phyloP scores from a whole-genome alignment of 2,797 vertebrate species.

The Tragelaphus eurycerus region DNA sequence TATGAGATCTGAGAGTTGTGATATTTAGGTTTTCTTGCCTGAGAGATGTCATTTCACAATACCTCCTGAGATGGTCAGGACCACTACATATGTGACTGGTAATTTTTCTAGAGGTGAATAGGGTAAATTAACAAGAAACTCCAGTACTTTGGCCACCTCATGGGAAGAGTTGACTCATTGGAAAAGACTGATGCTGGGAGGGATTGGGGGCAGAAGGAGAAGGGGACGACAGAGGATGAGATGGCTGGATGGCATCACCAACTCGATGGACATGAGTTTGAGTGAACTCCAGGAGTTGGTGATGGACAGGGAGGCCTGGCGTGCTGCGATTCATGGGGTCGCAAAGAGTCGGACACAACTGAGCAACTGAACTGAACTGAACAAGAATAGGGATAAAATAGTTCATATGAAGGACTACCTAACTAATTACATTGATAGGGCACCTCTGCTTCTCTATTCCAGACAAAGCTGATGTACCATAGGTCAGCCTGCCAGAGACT shows the following conservation, averaged over 20 bases:
- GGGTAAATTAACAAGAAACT: neutral
- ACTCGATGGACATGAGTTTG: no score
- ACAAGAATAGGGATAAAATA: neutral
- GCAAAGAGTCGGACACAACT: no score
- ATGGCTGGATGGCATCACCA: no score
- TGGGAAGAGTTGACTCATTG: no score
- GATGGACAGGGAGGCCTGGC: no score
- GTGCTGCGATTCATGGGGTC: no score
- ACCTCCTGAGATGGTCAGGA: neutral
- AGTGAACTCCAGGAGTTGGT: no score
- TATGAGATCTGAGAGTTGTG: neutral
- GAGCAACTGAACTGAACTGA: no score
- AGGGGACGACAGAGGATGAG: no score
- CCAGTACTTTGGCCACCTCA: no score
- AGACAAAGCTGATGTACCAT: neutral
- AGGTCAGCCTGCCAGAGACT: neutral
- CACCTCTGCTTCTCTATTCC: neutral
- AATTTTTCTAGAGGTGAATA: constrained; percentile 5
- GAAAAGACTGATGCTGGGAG: no score
- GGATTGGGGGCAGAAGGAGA: no score
- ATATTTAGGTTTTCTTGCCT: neutral
- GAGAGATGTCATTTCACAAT: neutral
- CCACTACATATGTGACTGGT: neutral
- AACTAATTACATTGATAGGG: neutral
- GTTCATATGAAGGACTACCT: neutral